Conservation (phyloP, 2,888 invertebrate genomes). For the Subacronicta megacephala region DNA sequence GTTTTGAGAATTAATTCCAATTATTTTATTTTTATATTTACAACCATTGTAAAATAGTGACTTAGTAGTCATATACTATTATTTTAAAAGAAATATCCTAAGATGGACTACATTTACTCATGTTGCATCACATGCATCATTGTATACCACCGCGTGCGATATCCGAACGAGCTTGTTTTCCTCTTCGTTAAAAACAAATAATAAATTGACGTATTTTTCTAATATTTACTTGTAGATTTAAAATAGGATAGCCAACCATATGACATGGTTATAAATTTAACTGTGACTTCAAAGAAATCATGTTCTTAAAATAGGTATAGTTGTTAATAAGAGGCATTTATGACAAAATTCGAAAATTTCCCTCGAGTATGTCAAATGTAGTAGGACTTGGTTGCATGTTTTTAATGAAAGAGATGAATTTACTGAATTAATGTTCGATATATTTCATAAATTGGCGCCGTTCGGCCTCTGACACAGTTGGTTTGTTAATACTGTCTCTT, state of each 20-base stretch:
- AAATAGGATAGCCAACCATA: constrained; percentile 57
- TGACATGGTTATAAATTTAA: constrained; percentile 60
- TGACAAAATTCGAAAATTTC: constrained; percentile 40
- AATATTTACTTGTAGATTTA: constrained; percentile 57
- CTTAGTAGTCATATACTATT: constrained; percentile 8
- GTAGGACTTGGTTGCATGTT: constrained; percentile 31
- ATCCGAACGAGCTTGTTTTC: constrained; percentile 39
- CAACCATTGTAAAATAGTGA: constrained; percentile 35
- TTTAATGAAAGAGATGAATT: constrained; percentile 26
- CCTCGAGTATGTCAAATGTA: constrained; percentile 32
- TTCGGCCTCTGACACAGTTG: constrained; percentile 40
- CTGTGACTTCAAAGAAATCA: constrained; percentile 57
- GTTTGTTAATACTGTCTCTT: constrained; percentile 53
- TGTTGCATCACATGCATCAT: constrained; percentile 20
- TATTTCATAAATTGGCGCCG: constrained; percentile 20
- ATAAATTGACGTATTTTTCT: constrained; percentile 58
- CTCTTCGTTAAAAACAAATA: constrained; percentile 27
- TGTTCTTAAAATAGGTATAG: constrained; percentile 49
- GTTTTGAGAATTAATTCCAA: constrained; percentile 43
- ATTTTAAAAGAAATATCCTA: constrained; percentile 14
- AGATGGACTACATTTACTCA: constrained; percentile 26
- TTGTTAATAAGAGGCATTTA: constrained; percentile 39
- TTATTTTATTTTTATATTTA: too few species aligned
- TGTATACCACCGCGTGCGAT: constrained; percentile 48
- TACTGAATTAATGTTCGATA: constrained; percentile 16